A percentile compares a stretch with the other conserved stretches of the same genome.
phyloP scores from a whole-genome alignment of 2,113 vertebrate genomes.

The Cephalopterus ornatus region DNA sequence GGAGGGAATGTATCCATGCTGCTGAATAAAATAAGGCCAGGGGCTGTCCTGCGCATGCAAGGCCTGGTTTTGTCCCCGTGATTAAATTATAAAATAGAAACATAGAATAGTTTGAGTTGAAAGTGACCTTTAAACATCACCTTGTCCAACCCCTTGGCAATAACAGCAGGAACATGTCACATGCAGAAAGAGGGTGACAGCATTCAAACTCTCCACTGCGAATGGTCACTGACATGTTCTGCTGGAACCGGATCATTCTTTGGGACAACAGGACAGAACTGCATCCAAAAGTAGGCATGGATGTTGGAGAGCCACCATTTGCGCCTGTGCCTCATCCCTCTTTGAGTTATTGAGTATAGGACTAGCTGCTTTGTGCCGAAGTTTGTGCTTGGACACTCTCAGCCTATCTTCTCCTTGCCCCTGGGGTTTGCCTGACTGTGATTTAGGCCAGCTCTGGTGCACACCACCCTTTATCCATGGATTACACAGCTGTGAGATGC shows the following conservation, averaged over 20 bases:
- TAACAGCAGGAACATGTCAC: not conserved
- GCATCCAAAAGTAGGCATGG: not conserved
- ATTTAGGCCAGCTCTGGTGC: not conserved
- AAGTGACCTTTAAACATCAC: not conserved
- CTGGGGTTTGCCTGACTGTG: not conserved
- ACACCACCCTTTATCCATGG: not conserved
- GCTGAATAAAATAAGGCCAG: not conserved
- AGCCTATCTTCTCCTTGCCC: not conserved
- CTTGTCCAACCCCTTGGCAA: not conserved
- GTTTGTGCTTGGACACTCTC: not conserved
- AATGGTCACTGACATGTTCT: accelerated
- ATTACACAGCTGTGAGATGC: not conserved
- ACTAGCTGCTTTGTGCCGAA: not conserved
- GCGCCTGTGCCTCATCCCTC: not conserved
- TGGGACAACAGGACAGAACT: not conserved
- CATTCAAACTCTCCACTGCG: not conserved
- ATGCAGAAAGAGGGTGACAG: not conserved
- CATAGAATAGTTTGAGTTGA: not conserved
- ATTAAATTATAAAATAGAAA: not conserved
- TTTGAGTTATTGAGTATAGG: not conserved
- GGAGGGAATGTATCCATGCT: not conserved
- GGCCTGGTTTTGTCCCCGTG: not conserved
- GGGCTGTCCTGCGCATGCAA: not conserved
- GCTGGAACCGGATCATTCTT: not conserved
- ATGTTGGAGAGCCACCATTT: not conserved